Evolutionary conservation across 2,888 invertebrate genomes (phyloP), one percentile per base, ranked within the genome.

Genomic region (Deilephila elpenor): DNA sequence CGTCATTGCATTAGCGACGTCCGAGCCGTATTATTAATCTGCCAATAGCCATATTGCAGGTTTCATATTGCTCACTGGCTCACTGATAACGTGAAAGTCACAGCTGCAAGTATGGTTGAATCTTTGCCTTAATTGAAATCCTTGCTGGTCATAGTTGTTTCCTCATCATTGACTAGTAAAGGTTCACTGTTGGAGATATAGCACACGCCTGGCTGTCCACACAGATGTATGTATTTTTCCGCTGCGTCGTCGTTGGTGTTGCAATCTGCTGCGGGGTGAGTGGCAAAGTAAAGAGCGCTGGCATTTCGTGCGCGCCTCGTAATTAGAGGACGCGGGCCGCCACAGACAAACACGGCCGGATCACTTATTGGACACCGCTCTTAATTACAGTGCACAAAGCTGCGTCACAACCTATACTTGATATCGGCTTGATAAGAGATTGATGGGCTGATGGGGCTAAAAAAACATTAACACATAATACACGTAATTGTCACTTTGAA

Each of bases 281-380:
- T 67, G 25, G 51, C 44, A 67, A 25, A 29, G 67, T 51, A 67
- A 60, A 64, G 67, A 51, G 67, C 67, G 67, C 51, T 67, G 67
- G 44, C 67, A 67, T 67, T 67, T 67, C 5, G 67, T 67, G 20
- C 67, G 51, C 51, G 25, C 67, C 44, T 44, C 67, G 67, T 67
- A 67, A 67, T 67, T 67, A 67, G 67, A 67, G 67, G 51, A 51
- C 67, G 51, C 51, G 67, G 51, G 17, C 51, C 67, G 20, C 51
- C 25, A 17, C 67, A 44, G 44, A 67, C 25, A 67, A 51, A 67
- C 44, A 67, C 44, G 67, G 67, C 25, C 20, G 51, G 44, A 67
- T 20, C 67, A 67, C n/a, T 37, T 37, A 62, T 34, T 62, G 62
- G 37, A 62, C n/a, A n/a, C 37, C 17, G 19, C 34, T 32, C 19